phyloP scores from a whole-genome alignment of 2,797 vertebrate genomes.

The Alca torda region DNA sequence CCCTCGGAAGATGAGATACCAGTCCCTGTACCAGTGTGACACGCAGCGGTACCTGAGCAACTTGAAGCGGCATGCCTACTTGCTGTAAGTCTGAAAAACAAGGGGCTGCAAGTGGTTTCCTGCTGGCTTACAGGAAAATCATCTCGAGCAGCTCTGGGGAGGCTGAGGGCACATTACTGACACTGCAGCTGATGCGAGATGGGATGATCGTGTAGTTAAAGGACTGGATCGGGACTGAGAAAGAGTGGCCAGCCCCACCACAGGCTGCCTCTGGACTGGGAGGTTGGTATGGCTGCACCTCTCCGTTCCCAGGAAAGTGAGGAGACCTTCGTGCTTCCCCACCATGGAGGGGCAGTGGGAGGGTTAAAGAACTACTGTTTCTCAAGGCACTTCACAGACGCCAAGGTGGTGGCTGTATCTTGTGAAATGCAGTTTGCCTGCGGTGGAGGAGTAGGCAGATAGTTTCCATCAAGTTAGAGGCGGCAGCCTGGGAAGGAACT shows the following conservation, averaged over 20 bases:
- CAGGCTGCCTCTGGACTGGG: not conserved
- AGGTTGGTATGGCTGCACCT: not conserved
- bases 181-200: not conserved
- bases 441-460: not conserved
- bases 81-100: conserved; percentile 67
- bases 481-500: not conserved
- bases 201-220: not conserved
- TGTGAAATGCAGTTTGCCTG: not conserved
- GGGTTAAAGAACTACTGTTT: not conserved
- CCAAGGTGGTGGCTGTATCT: not conserved
- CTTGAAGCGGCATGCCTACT: conserved; percentile 11
- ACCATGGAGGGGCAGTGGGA: accelerated
- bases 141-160: not conserved
- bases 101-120: not conserved
- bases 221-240: not conserved
- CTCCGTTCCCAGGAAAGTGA: not conserved
- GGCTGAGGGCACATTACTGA: accelerated
- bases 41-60: conserved; percentile 60
- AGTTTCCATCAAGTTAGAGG: not conserved
- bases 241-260: accelerated
- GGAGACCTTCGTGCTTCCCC: not conserved
- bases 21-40: conserved; percentile 55
- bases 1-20: conserved; percentile 19
- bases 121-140: not conserved
- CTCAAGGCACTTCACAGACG: not conserved